Conservation (phyloP, 2,888 invertebrate genomes). For the Tipula lateralis region DNA sequence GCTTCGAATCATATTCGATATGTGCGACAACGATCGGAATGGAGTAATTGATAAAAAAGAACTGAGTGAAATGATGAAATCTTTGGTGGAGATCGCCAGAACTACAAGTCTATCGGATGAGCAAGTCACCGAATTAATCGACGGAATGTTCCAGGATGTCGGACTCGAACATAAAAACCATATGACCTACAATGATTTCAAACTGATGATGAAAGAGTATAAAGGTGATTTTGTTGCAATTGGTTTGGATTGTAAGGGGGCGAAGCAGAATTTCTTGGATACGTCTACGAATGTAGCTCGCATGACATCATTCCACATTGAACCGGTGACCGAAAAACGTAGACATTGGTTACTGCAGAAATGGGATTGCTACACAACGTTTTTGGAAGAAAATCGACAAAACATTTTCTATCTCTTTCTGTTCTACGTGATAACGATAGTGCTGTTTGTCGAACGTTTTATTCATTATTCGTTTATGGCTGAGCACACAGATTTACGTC, state of each 20-base stretch:
- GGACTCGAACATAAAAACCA: conserved; percentile 86
- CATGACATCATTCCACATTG: conserved; percentile 91
- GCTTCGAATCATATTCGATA: conserved; percentile 89
- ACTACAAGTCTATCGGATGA: conserved; percentile 86
- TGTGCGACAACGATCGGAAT: conserved; percentile 94
- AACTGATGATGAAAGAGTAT: conserved; percentile 94
- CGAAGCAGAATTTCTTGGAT: conserved; percentile 90
- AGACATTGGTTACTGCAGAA: conserved; percentile 68
- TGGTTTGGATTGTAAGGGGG: conserved; percentile 89
- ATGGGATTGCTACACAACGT: conserved; percentile 84
- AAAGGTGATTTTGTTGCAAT: conserved; percentile 94
- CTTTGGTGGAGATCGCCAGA: conserved; percentile 86
- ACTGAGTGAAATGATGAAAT: conserved; percentile 87
- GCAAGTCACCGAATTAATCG: conserved; percentile 86
- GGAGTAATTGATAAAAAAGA: conserved; percentile 92
- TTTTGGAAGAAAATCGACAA: conserved; percentile 91
- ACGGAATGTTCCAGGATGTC: conserved; percentile 91
- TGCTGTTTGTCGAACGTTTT: conserved; percentile 90
- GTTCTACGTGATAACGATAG: conserved; percentile 91
- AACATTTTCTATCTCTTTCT: conserved; percentile 93
- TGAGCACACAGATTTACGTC: conserved; percentile 88
- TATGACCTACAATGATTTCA: conserved; percentile 86
- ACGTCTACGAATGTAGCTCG: conserved; percentile 92
- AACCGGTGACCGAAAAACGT: conserved; percentile 67
- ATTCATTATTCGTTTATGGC: conserved; percentile 96